A percentile compares a stretch with the other conserved stretches of the same genome.
These are phyloP conservation scores for Ectemnius cavifrons DNA, from an alignment of 2,888 invertebrate genomes.

Conservation along the genomic window DNA sequence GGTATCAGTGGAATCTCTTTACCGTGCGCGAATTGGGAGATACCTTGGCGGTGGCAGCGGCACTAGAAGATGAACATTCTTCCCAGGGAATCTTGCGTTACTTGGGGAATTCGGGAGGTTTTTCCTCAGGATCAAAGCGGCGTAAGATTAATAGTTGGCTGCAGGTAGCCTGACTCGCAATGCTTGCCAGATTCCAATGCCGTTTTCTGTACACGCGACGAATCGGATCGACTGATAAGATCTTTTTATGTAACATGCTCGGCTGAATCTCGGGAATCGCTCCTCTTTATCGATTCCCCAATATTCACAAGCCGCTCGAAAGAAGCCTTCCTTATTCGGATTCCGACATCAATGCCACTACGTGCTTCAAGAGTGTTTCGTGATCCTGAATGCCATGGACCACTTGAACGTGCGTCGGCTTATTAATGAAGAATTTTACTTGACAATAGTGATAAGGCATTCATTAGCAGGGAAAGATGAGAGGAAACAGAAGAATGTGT, in stretches of 20 bases:
- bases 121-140: conserved; percentile 40
- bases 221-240: conserved; percentile 8
- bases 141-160: conserved; percentile 46
- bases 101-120: conserved; percentile 47
- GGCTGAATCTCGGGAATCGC: not conserved
- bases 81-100: conserved; percentile 46
- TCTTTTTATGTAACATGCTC: not conserved
- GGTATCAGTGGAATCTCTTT: conserved; percentile 47
- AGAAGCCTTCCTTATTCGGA: not conserved
- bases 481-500: conserved; percentile 16
- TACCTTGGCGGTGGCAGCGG: not conserved
- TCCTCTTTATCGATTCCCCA: conserved; percentile 3
- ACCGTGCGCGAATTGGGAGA: conserved; percentile 35
- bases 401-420: not conserved
- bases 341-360: not conserved
- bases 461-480: not conserved
- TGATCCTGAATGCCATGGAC: not conserved
- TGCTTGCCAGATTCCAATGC: conserved; percentile 12
- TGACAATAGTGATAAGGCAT: not conserved
- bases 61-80: conserved; percentile 39
- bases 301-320: not conserved
- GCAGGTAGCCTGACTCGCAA: conserved; percentile 8
- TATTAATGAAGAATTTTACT: not conserved
- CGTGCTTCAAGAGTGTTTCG: not conserved
- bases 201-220: conserved; percentile 22